Conservation (phyloP, 2,888 invertebrate genomes). For the Steinernema hermaphroditum region DNA sequence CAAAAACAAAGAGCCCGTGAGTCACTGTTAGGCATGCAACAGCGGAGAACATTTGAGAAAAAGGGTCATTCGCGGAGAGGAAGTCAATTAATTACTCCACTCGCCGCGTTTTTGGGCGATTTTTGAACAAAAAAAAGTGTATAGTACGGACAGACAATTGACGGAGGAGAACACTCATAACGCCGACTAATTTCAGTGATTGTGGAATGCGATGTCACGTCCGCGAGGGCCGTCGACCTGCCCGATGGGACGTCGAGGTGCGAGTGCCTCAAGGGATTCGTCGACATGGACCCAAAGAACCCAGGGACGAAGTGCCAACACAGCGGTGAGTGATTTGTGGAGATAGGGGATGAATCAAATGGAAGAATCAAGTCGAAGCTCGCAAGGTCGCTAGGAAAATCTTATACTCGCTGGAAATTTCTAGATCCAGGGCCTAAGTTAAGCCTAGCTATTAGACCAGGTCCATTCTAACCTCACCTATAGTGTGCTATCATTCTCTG, state of each 20-base stretch:
- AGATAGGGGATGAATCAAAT: neutral
- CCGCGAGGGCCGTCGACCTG: neutral
- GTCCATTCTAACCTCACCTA: no score
- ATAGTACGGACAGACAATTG: neutral
- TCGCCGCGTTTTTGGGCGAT: neutral
- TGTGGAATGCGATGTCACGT: conserved; percentile 3
- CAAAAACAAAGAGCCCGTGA: conserved; percentile 14
- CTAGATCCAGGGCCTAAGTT: no score
- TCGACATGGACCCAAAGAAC: conserved; percentile 58
- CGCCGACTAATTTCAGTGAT: neutral
- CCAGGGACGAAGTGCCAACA: conserved; percentile 37
- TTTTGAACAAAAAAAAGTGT: neutral
- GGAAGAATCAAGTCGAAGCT: neutral
- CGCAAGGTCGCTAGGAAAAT: neutral
- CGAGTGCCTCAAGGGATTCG: conserved; percentile 61
- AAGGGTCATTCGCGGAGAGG: neutral
- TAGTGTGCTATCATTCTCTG: no score
- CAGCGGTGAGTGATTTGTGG: neutral
- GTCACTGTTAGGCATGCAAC: neutral
- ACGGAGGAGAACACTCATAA: neutral
- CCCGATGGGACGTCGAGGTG: conserved; percentile 46
- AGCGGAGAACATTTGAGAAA: neutral
- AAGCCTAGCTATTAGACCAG: no score
- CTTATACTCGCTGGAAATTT: no score
- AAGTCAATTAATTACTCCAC: neutral